A percentile compares a stretch with the other conserved stretches of the same genome.
Evolutionary conservation across 2,888 invertebrate genomes (phyloP).

Genomic region (Heliconius ismenius): DNA sequence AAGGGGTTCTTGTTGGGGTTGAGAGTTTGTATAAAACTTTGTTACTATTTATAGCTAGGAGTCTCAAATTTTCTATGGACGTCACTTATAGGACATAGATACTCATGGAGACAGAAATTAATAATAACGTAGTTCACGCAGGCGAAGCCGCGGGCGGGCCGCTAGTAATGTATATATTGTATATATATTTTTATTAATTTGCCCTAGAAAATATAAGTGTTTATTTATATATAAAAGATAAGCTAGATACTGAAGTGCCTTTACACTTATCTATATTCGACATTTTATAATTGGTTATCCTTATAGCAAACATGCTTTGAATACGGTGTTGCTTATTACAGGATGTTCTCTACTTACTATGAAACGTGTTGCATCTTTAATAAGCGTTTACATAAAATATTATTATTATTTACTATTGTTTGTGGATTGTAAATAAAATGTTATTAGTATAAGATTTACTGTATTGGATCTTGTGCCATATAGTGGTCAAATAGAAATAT

Average conservation of each 20-base stretch:
- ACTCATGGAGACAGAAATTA: too few relatives aligned
- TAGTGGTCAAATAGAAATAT: neutral
- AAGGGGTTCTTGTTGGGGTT: too few relatives aligned
- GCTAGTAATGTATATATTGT: neutral
- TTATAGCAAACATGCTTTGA: constrained; percentile 10
- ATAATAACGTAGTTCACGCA: too few relatives aligned
- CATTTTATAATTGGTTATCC: constrained; percentile 7
- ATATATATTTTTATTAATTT: neutral
- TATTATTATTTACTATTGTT: constrained; percentile 4
- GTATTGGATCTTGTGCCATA: neutral
- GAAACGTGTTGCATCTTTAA: neutral
- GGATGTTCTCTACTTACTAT: constrained; percentile 22
- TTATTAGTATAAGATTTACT: neutral
- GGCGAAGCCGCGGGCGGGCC: too few relatives aligned
- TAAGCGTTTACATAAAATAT: constrained; percentile 22
- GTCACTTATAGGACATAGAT: too few relatives aligned
- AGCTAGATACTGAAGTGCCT: neutral
- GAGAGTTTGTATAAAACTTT: too few relatives aligned
- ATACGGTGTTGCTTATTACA: constrained; percentile 7
- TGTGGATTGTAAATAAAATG: neutral
- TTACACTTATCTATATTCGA: neutral
- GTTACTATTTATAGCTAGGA: too few relatives aligned
- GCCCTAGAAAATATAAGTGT: too few relatives aligned
- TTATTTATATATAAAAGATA: neutral
- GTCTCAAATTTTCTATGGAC: too few relatives aligned